Evolutionary conservation across 2,797 vertebrate species (phyloP).

Genomic region (Cercopithecus diana): DNA sequence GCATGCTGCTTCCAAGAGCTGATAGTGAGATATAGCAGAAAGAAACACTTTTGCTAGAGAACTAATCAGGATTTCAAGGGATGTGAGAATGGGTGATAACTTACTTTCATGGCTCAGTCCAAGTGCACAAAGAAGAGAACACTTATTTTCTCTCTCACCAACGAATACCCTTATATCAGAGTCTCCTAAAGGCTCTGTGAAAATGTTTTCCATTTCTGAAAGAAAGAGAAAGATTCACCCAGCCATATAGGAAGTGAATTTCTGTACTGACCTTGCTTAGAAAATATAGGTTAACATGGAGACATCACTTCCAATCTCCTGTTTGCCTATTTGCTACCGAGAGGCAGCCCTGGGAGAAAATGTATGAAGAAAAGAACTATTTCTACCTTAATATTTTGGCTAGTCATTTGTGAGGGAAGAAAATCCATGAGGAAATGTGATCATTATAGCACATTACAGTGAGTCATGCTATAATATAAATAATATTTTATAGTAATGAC

Average conservation of each 20-base stretch:
- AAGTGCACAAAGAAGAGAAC: constrained; percentile 13
- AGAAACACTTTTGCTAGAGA: constrained; percentile 44
- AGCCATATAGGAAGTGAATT: background rate
- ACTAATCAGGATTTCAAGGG: constrained; percentile 51
- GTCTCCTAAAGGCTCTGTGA: constrained; percentile 14
- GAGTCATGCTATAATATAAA: background rate
- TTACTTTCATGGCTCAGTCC: constrained; percentile 39
- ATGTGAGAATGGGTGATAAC: constrained; percentile 39
- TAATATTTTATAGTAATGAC: background rate
- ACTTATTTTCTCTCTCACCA: constrained; percentile 41
- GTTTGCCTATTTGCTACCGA: background rate
- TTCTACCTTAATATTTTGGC: constrained; percentile 10
- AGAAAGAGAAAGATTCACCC: constrained; percentile 25
- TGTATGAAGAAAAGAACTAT: background rate
- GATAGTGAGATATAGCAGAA: constrained; percentile 6
- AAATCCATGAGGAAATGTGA: background rate
- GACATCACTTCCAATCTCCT: background rate
- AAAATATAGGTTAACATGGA: constrained; percentile 27
- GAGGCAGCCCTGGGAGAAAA: background rate
- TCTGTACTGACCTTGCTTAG: constrained; percentile 14
- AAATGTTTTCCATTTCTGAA: constrained; percentile 35
- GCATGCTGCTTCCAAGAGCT: background rate
- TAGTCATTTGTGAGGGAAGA: background rate
- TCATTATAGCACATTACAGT: background rate
- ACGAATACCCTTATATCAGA: background rate